These are phyloP conservation scores for Drosophila tropicalis DNA, from an alignment of 1,140 invertebrate species.

Conservation along the genomic window DNA sequence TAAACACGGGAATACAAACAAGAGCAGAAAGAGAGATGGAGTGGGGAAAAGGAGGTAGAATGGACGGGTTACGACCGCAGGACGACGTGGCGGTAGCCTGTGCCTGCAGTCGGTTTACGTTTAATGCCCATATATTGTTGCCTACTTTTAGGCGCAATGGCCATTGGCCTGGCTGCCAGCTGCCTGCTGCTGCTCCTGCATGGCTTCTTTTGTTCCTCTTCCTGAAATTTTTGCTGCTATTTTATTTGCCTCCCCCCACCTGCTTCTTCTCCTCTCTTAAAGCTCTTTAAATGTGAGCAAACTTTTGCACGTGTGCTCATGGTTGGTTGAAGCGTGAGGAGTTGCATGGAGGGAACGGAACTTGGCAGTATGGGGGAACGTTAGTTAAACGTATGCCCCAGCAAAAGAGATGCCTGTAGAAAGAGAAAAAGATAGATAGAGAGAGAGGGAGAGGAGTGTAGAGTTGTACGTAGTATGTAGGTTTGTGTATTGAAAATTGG, in stretches of 20 bases:
- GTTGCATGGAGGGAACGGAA: background rate
- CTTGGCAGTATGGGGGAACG: conserved; percentile 19
- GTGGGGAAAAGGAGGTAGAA: background rate
- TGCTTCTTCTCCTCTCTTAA: conserved; percentile 21
- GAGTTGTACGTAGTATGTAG: conserved; percentile 43
- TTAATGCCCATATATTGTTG: conserved; percentile 80
- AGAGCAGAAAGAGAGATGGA: background rate
- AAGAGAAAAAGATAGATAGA: background rate
- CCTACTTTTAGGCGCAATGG: conserved; percentile 73
- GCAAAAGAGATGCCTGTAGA: background rate
- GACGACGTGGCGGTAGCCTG: conserved; percentile 31
- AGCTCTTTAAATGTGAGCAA: conserved; percentile 75
- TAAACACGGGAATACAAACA: conserved; percentile 73
- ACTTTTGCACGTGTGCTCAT: conserved; percentile 64
- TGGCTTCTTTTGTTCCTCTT: background rate
- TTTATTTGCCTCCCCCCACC: conserved; percentile 7
- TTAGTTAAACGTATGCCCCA: conserved; percentile 69
- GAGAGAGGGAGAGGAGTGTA: background rate
- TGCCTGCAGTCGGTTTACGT: conserved; percentile 77
- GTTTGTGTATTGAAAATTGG: conserved; percentile 81
- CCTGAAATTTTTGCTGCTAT: conserved; percentile 34
- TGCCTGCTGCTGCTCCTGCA: conserved; percentile 9
- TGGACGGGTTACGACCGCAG: conserved; percentile 19
- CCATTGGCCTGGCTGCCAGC: conserved; percentile 31
- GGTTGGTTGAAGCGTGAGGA: background rate